Conservation (phyloP, 2,888 invertebrate genomes). For the Eilema depressum region DNA sequence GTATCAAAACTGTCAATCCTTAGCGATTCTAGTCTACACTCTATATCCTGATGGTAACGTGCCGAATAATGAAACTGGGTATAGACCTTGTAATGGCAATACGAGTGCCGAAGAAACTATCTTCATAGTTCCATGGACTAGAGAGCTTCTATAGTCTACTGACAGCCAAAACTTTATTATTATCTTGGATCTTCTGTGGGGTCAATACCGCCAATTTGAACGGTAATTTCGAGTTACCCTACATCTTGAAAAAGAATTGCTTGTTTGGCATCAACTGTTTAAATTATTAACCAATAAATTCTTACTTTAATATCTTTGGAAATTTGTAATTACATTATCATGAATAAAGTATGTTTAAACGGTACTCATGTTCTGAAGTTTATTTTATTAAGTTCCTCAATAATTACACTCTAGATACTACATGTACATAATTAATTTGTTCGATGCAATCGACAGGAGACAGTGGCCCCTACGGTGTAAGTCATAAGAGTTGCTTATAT, state of each 20-base stretch:
- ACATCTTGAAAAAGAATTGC: neutral
- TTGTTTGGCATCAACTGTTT: slow-evolving; percentile 7
- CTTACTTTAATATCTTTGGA: slow-evolving; percentile 4
- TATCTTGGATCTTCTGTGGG: neutral
- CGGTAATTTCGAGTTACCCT: neutral
- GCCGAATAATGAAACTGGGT: too few relatives aligned
- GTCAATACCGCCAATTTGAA: neutral
- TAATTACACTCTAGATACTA: slow-evolving; percentile 54
- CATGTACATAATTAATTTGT: slow-evolving; percentile 52
- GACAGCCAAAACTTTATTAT: neutral
- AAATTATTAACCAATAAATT: neutral
- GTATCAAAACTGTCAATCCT: too few relatives aligned
- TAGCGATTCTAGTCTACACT: too few relatives aligned
- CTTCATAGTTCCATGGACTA: too few relatives aligned
- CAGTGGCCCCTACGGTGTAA: slow-evolving; percentile 40
- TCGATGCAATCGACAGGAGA: slow-evolving; percentile 38
- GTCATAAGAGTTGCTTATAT: slow-evolving; percentile 28
- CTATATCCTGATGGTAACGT: too few relatives aligned
- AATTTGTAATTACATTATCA: slow-evolving; percentile 14
- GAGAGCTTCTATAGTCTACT: too few relatives aligned
- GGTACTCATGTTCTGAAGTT: slow-evolving; percentile 30
- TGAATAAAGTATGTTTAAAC: slow-evolving; percentile 17
- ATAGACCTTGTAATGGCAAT: too few relatives aligned
- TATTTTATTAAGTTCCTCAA: slow-evolving; percentile 46
- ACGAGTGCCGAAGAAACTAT: too few relatives aligned